A percentile compares a stretch with the other conserved stretches of the same genome.
Evolutionary conservation across 2,888 invertebrate genomes (phyloP).

Genomic region (Ennomos quercinarius): DNA sequence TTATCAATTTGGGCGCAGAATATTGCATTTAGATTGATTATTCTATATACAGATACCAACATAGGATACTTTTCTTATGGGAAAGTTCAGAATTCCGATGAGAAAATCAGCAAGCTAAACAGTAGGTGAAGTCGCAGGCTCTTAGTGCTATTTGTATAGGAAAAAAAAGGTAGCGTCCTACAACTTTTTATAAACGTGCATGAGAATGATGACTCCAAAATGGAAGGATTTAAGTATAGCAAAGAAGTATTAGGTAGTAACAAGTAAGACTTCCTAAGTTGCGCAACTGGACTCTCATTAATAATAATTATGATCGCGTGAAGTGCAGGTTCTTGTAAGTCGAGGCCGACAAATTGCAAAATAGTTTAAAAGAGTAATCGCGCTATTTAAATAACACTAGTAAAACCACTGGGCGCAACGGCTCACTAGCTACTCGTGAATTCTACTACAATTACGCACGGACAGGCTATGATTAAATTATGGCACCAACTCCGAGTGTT

Average conservation of each 20-base stretch:
- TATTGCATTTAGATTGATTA: too few relatives aligned
- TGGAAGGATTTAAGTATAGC: too few relatives aligned
- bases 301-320: constrained; percentile 35
- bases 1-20: too few relatives aligned
- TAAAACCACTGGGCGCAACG: constrained; percentile 55
- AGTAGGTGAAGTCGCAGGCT: too few relatives aligned
- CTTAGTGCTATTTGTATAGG: too few relatives aligned
- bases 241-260: neutral
- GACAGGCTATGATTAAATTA: constrained; percentile 84
- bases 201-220: too few relatives aligned
- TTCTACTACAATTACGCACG: constrained; percentile 78
- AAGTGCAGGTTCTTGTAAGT: constrained; percentile 31
- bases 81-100: too few relatives aligned
- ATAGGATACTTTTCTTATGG: too few relatives aligned
- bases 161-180: too few relatives aligned
- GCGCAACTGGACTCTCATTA: constrained; percentile 16
- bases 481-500: constrained; percentile 80
- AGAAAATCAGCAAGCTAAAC: too few relatives aligned
- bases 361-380: constrained; percentile 54
- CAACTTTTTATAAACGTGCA: too few relatives aligned
- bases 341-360: constrained; percentile 40
- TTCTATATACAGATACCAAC: too few relatives aligned
- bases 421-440: constrained; percentile 75
- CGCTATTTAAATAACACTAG: constrained; percentile 56
- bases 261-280: constrained; percentile 1